Evolutionary conservation across 2,113 vertebrate genomes (phyloP), one percentile per base, ranked within the genome.

Genomic region (Tapirus terrestris): DNA sequence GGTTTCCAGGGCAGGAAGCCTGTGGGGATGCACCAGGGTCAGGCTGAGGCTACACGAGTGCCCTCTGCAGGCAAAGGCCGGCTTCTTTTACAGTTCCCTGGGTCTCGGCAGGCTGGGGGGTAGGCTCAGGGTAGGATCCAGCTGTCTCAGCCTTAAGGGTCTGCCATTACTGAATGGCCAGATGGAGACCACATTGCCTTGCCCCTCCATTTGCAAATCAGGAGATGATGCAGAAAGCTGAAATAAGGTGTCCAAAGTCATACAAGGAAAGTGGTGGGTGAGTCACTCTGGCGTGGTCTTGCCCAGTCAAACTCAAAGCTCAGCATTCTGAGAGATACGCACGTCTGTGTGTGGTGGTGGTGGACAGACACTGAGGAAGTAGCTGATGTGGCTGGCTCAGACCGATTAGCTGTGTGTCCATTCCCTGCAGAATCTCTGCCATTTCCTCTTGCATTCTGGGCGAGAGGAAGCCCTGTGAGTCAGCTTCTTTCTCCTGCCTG

Each of bases 351-450:
- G 81, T 48, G 56, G 23, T 14, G 45, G 33, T 33, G 45, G 61
- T 3, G 2, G 70, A 25, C 18, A 60, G 76, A 81, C 58, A 82
- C 16, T 31, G 86, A 94, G 96, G 96, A 95, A 88, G 76, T 72
- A 63, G 76, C 67, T 23, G 31, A 8, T 23, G 43, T 36, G 67
- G 89, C n/a, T 63, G 13, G 25, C 63, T 76, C 8, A 8, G 51
- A 53, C 60, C 3, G 10, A 72, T 3, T 12, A 39, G 75, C 48
- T 27, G 23, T 7, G 48, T 25, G 29, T 67, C 85, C 56, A 18
- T 23, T 82, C 72, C 68, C 85, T 3, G 0, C 27, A 94, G 77
- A 96, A 97, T 65, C 94, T 82, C 23, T 92, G 89, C 29, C 39
- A 60, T 75, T 97, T 96, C 94, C 80, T 83, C 61, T 29, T 1